phyloP scores from a whole-genome alignment of 2,888 invertebrate genomes.

The Spicauda simplicius region DNA sequence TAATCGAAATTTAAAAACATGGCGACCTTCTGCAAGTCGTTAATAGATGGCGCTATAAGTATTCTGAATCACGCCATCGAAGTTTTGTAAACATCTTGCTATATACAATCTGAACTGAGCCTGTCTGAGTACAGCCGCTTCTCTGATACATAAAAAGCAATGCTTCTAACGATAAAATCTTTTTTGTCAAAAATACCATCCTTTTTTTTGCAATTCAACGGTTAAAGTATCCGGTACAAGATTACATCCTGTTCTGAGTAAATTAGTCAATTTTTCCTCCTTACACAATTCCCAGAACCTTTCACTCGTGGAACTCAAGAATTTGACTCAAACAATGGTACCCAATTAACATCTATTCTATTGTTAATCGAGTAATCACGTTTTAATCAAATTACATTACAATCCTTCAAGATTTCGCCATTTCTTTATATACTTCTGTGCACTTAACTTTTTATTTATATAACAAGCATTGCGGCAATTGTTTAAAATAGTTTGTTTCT shows the following conservation, averaged over 20 bases:
- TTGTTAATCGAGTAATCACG: constrained; percentile 18
- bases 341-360: constrained; percentile 25
- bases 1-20: not conserved
- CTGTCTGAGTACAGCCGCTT: no score
- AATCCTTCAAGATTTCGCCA: constrained; percentile 1
- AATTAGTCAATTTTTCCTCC: not conserved
- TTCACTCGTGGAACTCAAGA: constrained; percentile 9
- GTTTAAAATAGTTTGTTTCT: not conserved
- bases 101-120: no score
- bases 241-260: not conserved
- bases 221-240: not conserved
- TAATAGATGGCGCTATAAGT: not conserved
- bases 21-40: not conserved
- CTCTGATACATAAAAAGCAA: no score
- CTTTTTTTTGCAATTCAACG: not conserved
- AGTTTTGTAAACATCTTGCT: no score
- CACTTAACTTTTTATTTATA: not conserved
- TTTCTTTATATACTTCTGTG: not conserved
- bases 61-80: no score
- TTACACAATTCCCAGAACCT: constrained; percentile 11
- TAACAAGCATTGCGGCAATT: not conserved
- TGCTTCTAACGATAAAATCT: no score
- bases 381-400: constrained; percentile 22
- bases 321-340: constrained; percentile 23
- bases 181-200: not conserved